Evolutionary conservation across 2,888 invertebrate species (phyloP).

Genomic region (Gastracanthus pulcherrimus): DNA sequence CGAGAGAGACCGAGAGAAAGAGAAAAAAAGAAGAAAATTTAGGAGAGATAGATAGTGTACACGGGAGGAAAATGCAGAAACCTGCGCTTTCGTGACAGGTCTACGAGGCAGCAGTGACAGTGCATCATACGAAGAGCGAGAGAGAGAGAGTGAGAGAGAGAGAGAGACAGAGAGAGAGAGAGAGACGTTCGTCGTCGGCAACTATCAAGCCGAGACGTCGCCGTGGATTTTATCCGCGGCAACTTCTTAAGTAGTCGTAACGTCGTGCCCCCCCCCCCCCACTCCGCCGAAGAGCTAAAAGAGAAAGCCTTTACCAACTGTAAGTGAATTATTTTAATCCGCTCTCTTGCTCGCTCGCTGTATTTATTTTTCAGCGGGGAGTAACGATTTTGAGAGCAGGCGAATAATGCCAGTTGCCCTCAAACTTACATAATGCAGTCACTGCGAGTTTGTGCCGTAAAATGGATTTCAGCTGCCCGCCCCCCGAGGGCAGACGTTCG

Average conservation of each 20-base stretch:
- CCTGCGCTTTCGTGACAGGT: not conserved
- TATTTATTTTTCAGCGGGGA: constrained; percentile 4
- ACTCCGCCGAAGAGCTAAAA: not conserved
- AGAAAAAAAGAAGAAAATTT: not conserved
- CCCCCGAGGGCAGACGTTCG: not conserved
- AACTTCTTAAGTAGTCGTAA: constrained; percentile 47
- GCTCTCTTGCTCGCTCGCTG: not conserved
- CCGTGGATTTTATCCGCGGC: constrained; percentile 30
- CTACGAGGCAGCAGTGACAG: no score
- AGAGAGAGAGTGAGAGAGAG: no score
- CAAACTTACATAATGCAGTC: constrained; percentile 12
- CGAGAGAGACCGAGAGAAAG: not conserved
- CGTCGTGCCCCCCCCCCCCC: not conserved
- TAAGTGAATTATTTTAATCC: constrained; percentile 50
- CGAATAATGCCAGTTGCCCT: not conserved
- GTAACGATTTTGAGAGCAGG: not conserved
- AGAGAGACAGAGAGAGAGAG: no score
- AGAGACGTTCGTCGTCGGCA: not conserved
- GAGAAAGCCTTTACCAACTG: constrained; percentile 38
- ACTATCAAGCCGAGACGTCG: constrained; percentile 21
- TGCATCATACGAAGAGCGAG: no score
- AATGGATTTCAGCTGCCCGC: no score
- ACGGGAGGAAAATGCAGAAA: no score
- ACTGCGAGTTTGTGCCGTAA: not conserved
- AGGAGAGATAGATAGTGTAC: no score